These are phyloP conservation scores for Drosophila bocqueti DNA, from an alignment of 1,140 invertebrate genomes.

Conservation along the genomic window DNA sequence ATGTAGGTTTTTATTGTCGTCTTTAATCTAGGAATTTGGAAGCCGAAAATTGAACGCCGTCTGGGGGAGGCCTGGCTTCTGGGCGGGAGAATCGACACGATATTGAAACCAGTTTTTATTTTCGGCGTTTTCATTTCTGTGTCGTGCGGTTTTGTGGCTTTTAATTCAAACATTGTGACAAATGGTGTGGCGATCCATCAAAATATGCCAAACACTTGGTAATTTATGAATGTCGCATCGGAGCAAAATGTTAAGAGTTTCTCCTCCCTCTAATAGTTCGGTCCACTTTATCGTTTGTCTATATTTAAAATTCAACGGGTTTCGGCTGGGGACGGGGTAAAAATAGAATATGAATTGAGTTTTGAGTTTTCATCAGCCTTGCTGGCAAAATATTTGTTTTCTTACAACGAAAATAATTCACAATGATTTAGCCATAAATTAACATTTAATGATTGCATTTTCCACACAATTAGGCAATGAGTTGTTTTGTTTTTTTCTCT, in stretches of 20 bases:
- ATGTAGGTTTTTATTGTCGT: conserved; percentile 1
- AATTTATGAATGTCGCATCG: conserved; percentile 31
- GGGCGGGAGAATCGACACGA: conserved; percentile 25
- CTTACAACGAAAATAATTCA: not conserved
- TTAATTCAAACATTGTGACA: conserved; percentile 42
- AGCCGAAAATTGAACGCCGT: conserved; percentile 7
- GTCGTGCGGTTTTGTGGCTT: conserved; percentile 32
- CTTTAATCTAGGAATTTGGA: conserved; percentile 23
- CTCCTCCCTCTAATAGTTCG: conserved; percentile 12
- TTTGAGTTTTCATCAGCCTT: conserved; percentile 5
- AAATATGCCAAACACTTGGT: conserved; percentile 51
- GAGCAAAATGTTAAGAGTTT: conserved; percentile 6
- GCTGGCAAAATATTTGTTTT: not conserved
- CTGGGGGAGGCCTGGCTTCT: conserved; percentile 48
- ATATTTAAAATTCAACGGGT: conserved; percentile 1
- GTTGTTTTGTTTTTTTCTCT: not conserved
- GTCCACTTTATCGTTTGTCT: conserved; percentile 28
- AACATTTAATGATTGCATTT: conserved; percentile 15
- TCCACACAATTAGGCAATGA: conserved; percentile 14
- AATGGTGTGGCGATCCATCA: conserved; percentile 39
- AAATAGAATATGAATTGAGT: conserved; percentile 8
- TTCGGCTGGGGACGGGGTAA: not conserved
- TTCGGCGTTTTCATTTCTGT: conserved; percentile 13
- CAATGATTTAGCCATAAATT: conserved; percentile 1
- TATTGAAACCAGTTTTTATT: conserved; percentile 43